phyloP scores from a whole-genome alignment of 2,888 invertebrate species.

The Eurytoma californica region DNA sequence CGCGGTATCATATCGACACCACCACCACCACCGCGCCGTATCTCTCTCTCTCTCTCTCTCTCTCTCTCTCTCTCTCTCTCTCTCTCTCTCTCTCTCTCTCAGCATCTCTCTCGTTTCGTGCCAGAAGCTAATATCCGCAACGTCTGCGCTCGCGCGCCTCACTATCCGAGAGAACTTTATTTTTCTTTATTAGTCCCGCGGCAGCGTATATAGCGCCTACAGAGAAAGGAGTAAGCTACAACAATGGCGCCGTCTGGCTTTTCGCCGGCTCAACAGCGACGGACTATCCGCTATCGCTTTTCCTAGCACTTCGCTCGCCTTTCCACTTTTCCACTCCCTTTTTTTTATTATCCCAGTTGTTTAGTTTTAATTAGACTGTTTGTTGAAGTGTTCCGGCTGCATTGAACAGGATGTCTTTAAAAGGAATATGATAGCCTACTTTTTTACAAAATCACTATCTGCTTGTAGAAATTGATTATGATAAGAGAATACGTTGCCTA shows the following conservation, averaged over 20 bases:
- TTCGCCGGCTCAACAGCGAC: background rate
- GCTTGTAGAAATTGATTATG: too few relatives aligned
- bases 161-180: slow-evolving; percentile 62
- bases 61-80: slow-evolving; percentile 7
- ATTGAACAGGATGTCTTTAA: background rate
- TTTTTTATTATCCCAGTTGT: slow-evolving; percentile 7
- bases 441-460: too few relatives aligned
- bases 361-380: slow-evolving; percentile 10
- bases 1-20: background rate
- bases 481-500: too few relatives aligned
- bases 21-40: background rate
- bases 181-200: slow-evolving; percentile 68
- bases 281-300: background rate
- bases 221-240: background rate
- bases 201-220: slow-evolving; percentile 58
- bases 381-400: background rate
- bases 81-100: slow-evolving; percentile 15
- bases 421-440: too few relatives aligned
- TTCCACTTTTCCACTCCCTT: slow-evolving; percentile 22
- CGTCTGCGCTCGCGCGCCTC: slow-evolving; percentile 10
- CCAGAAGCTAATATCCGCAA: slow-evolving; percentile 64
- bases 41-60: background rate
- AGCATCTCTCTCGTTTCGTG: background rate
- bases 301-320: slow-evolving; percentile 3
- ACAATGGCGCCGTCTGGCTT: slow-evolving; percentile 23